Evolutionary conservation across 2,113 vertebrate genomes (phyloP).

Genomic region (Hystrix brachyura): DNA sequence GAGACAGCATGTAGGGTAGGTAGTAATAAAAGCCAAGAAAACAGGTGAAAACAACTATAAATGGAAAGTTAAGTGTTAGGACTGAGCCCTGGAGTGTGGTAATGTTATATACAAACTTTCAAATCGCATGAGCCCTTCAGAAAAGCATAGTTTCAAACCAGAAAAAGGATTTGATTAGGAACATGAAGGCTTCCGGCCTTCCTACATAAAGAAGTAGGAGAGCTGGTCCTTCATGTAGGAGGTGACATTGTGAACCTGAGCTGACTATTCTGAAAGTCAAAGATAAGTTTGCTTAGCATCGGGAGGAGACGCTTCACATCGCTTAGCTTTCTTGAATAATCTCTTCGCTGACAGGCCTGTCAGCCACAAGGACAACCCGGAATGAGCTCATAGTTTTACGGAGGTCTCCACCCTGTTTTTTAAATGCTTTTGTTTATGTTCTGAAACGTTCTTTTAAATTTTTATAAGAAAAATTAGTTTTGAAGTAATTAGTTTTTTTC

Average conservation of each 20-base stretch:
- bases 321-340: constrained; percentile 4
- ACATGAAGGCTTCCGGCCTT: neutral
- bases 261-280: neutral
- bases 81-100: neutral
- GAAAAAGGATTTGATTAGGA: neutral
- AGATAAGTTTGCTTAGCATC: neutral
- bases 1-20: neutral
- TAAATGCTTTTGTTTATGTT: neutral
- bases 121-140: constrained; percentile 17
- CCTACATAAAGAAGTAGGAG: neutral
- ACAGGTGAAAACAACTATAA: neutral
- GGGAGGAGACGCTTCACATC: neutral
- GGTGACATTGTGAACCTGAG: neutral
- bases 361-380: neutral
- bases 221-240: neutral
- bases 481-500: neutral
- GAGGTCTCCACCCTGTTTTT: neutral
- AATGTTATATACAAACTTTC: neutral
- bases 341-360: neutral
- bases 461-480: constrained; percentile 49
- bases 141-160: constrained; percentile 18
- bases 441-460: constrained; percentile 43
- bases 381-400: neutral
- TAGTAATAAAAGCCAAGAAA: neutral
- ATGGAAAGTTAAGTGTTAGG: neutral